These are phyloP conservation scores for Pipistrellus pipistrellus DNA, from an alignment of 2,797 vertebrate species.

Conservation along the genomic window DNA sequence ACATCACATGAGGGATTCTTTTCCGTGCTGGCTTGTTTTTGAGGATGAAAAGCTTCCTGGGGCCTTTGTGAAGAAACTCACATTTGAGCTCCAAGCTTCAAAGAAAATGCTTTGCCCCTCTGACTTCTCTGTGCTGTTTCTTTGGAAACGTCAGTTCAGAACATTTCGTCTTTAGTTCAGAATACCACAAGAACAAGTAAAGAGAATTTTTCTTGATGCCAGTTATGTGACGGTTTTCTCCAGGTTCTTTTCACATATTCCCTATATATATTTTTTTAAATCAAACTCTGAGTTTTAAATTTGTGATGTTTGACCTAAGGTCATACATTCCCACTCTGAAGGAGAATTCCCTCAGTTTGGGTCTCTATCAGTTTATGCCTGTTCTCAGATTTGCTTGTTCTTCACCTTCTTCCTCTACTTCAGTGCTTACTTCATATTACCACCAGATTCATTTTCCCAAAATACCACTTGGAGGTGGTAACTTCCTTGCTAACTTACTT, in stretches of 20 bases:
- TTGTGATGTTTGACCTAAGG: neutral
- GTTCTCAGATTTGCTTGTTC: neutral
- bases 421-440: neutral
- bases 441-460: neutral
- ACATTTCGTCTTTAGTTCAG: neutral
- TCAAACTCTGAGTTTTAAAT: constrained; percentile 10
- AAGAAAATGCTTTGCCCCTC: neutral
- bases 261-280: neutral
- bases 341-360: neutral
- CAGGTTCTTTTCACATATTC: neutral
- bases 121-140: neutral
- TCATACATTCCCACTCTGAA: neutral
- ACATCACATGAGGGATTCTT: neutral
- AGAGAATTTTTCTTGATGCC: neutral
- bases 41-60: neutral
- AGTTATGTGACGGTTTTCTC: neutral
- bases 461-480: neutral
- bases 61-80: neutral
- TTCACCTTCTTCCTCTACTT: neutral
- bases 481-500: neutral
- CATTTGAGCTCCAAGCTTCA: neutral
- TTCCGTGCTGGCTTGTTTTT: neutral
- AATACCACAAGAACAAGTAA: neutral
- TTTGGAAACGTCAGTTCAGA: neutral
- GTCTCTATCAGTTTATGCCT: neutral